These are phyloP conservation scores for Vulpes ferrilata DNA, from an alignment of 2,113 vertebrate species.

Conservation along the genomic window DNA sequence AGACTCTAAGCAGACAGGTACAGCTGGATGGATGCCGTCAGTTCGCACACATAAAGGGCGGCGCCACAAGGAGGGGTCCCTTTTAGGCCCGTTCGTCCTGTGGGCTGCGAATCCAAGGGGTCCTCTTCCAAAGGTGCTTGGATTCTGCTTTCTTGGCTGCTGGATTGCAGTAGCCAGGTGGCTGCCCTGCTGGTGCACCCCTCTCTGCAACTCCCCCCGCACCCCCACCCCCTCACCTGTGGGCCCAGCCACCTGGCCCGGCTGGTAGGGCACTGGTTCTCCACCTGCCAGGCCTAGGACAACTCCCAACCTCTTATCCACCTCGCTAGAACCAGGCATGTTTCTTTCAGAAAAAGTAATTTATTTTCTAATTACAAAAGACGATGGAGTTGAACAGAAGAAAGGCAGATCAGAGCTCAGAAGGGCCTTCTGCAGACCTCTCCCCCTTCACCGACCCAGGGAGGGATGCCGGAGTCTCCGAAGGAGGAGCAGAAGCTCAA, in stretches of 20 bases:
- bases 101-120: fast-evolving
- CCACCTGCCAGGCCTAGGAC: not conserved
- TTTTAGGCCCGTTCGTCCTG: not conserved
- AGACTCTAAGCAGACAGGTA: not conserved
- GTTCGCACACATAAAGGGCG: not conserved
- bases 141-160: not conserved
- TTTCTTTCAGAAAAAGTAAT: slow-evolving; percentile 85
- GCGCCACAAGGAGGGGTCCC: fast-evolving
- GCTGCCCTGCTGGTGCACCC: fast-evolving
- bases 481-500: not conserved
- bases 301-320: not conserved
- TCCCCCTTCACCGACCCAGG: fast-evolving
- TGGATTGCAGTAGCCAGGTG: too few relatives aligned
- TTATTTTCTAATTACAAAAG: slow-evolving; percentile 91
- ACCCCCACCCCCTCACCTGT: fast-evolving
- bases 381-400: slow-evolving; percentile 84
- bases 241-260: not conserved
- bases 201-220: fast-evolving
- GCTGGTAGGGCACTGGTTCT: not conserved
- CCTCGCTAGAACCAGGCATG: slow-evolving; percentile 70
- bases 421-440: not conserved
- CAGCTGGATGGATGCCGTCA: not conserved
- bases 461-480: not conserved
- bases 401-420: not conserved
- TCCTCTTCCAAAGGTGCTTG: not conserved